Evolutionary conservation across 2,113 vertebrate genomes (phyloP), one percentile per base, ranked within the genome.

Genomic region (Calcarius ornatus): DNA sequence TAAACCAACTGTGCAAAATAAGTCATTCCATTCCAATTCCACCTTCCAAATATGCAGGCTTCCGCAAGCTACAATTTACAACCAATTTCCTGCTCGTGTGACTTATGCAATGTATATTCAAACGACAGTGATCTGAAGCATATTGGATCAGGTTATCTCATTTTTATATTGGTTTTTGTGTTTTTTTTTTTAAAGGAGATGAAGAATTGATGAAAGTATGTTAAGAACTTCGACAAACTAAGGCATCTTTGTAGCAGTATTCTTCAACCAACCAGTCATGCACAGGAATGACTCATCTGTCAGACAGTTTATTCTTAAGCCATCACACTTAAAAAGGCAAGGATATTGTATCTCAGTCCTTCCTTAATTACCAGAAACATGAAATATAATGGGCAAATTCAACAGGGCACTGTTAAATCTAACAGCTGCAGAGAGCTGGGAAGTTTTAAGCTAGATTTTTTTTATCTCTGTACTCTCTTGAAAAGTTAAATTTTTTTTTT

Each of bases 251-350:
- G 43, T 8, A 77, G 66, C 18, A 59, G 43, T 16, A 16, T 48
- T 80, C 24, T 59, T 86, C 56, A 40, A n/a, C 3, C 56, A 43
- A 24, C 2, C 40, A 42, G 72, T 30, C 50, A 40, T 2, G 42
- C 7, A 35, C 43, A 90, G 82, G 94, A 97, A 96, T 86, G 92
- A 95, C 91, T 95, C 71, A 83, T 80, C 47, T 68, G 13, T 80
- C 81, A 53, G 80, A 50, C 22, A 91, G 95, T 85, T 95, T 45
- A 70, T 17, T 87, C 72, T 75, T 48, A 59, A 90, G 57, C 59
- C 89, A 94, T 37, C 8, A 8, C 72, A 43, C 56, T 90, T 94
- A 94, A 96, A 97, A 97, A 94, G 87, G 94, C 88, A 97, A 97
- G 92, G 28, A 23, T 77, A 43, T 51, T 40, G 50, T 60, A 81